Percentiles rank a stretch among this genome's conserved stretches.
These are phyloP conservation scores for Drosophila bocki DNA, from an alignment of 1,140 invertebrate genomes.

Conservation along the genomic window DNA sequence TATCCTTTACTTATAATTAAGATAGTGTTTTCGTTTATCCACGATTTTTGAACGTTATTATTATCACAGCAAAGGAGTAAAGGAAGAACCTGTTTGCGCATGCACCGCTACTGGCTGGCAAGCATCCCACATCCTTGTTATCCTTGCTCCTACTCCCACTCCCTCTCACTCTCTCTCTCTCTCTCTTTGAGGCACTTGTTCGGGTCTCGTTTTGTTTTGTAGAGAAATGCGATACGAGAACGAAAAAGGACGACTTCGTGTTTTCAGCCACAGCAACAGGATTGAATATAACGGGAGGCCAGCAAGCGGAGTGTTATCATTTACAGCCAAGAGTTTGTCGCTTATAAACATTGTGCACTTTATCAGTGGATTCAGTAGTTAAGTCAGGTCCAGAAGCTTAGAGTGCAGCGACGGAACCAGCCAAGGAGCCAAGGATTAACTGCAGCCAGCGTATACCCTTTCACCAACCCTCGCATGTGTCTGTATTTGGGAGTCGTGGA, in stretches of 20 bases:
- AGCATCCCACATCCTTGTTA: constrained; percentile 9
- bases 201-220: constrained; percentile 16
- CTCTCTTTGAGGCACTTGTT: constrained; percentile 3
- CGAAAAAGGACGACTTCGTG: constrained; percentile 22
- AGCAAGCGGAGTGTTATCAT: constrained; percentile 30
- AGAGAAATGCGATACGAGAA: constrained; percentile 22
- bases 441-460: not conserved
- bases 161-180: not conserved
- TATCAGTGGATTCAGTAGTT: not conserved
- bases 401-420: not conserved
- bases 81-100: constrained; percentile 40
- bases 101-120: constrained; percentile 13
- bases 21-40: not conserved
- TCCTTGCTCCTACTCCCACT: constrained; percentile 18
- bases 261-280: constrained; percentile 40
- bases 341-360: constrained; percentile 2
- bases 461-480: constrained; percentile 45
- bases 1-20: not conserved
- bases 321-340: constrained; percentile 14
- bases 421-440: constrained; percentile 1
- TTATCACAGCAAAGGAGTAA: not conserved
- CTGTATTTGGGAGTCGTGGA: constrained; percentile 74
- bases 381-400: not conserved
- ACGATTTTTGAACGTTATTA: not conserved
- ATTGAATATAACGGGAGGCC: constrained; percentile 33